Conservation (phyloP, 2,113 vertebrate species). For the Plecturocebus donacophilus region DNA sequence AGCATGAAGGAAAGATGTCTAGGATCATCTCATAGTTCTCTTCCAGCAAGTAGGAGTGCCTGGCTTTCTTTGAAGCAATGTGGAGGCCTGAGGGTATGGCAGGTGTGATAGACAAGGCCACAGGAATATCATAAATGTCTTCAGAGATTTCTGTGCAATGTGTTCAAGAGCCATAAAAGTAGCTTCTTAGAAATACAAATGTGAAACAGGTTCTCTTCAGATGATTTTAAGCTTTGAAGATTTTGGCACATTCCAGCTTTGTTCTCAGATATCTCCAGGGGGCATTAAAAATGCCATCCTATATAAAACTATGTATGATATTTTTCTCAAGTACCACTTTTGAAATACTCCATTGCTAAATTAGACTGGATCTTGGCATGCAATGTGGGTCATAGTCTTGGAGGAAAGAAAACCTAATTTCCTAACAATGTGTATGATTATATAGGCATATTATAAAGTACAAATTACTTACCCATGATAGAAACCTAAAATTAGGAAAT, state of each 20-base stretch:
- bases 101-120: constrained; percentile 55
- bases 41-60: background rate
- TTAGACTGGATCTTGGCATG: constrained; percentile 24
- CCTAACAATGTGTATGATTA: constrained; percentile 31
- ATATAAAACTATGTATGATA: constrained; percentile 53
- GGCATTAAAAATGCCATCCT: constrained; percentile 57
- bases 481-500: background rate
- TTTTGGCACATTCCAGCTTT: constrained; percentile 74
- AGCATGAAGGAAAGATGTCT: background rate
- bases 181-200: constrained; percentile 66
- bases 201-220: constrained; percentile 66
- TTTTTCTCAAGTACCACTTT: constrained; percentile 61
- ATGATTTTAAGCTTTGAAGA: constrained; percentile 74
- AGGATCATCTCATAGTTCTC: background rate
- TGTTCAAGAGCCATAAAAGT: constrained; percentile 59
- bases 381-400: background rate
- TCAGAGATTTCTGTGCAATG: constrained; percentile 42
- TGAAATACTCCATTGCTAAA: constrained; percentile 50
- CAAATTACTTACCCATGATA: background rate
- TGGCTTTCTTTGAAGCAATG: background rate
- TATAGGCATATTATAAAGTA: background rate
- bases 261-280: constrained; percentile 75
- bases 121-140: constrained; percentile 34
- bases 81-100: background rate
- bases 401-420: constrained; percentile 37